A percentile compares a stretch with the other conserved stretches of the same genome.
Conservation (phyloP, 2,888 invertebrate species). For the Eilema sororculum region DNA sequence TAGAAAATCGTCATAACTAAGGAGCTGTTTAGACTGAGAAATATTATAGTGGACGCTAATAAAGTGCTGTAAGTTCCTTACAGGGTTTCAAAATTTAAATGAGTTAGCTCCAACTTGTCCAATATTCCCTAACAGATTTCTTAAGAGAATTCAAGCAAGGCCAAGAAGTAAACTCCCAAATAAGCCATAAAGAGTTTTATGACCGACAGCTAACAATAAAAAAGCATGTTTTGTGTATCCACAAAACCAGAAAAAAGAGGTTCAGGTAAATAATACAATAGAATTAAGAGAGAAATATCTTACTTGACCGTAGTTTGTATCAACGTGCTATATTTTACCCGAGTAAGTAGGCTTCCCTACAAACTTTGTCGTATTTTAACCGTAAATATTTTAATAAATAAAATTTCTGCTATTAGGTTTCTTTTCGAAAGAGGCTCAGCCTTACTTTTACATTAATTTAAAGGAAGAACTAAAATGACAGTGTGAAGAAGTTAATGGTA, state of each 20-base stretch:
- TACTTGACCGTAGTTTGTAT: conserved; percentile 8
- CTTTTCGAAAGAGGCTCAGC: neutral
- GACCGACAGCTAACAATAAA: conserved; percentile 6
- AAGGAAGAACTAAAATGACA: too few species aligned
- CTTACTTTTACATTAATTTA: too few species aligned
- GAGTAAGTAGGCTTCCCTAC: neutral
- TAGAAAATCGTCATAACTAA: too few species aligned
- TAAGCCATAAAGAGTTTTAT: neutral
- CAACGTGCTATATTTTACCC: conserved; percentile 9
- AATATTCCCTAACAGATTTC: neutral
- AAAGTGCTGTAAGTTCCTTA: neutral
- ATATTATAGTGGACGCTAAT: neutral
- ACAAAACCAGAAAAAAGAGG: conserved; percentile 2
- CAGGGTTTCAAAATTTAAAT: neutral
- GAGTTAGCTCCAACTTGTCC: neutral
- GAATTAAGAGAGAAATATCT: conserved; percentile 4
- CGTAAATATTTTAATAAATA: conserved; percentile 8
- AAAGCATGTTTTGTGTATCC: neutral
- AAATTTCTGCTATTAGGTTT: neutral
- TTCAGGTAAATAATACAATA: conserved; percentile 7
- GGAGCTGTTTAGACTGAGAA: neutral
- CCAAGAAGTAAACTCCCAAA: neutral
- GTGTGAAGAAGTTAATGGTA: too few species aligned
- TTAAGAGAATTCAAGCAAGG: neutral
- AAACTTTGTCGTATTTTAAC: conserved; percentile 2